Base-by-base conservation (phyloP, 2,113 vertebrate species). In the Serinus canaria region DNA sequence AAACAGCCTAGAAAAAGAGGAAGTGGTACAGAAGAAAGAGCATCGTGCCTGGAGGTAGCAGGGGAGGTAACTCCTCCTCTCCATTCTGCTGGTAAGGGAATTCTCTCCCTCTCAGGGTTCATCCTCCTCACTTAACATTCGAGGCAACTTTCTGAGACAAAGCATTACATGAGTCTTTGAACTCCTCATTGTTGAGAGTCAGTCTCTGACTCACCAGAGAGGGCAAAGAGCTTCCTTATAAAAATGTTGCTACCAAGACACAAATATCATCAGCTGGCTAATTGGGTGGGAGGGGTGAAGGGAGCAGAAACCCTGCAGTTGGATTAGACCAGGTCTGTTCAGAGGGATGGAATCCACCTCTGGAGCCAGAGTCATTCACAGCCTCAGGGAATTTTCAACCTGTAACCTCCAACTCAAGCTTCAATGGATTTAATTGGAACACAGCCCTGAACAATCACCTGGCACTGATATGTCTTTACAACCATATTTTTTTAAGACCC, bases 151-250 rank as follows among this genome's bases (percentile, higher is more conserved):
- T 84, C 94, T 81, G 86, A 94, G 87, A 96, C 62, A 87, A 73
- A 89, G 70, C 75, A 75, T 41, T 77, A 85, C 83, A 78, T 6
- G 35, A 53, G 70, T 44, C 89, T 96, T 92, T 97, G 95, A 94
- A 60, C 66, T 35, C 37, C 37, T 33, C 41, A 46, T 88, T 78
- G 76, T 44, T n/a, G 58, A 44, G 46, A 31, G 68, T 9, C 52
- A 44, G 12, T 62, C 62, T 37, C 20, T 56, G 13, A 52, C 69
- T 73, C n/a, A 73, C 82, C 86, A 95, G 77, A 47, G 81, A 58
- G 75, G 56, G 75, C 78, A 72, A 66, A 92, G 86, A 94, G 79
- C 83, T 50, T 87, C 79, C 69, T 79, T 23, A 66, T 35, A 30
- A 75, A 94, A 87, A 55, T 17, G 31, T 50, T 88, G 76, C 58